Evolutionary conservation across 2,797 vertebrate species (phyloP).

Genomic region (Fistularia commersonii): DNA sequence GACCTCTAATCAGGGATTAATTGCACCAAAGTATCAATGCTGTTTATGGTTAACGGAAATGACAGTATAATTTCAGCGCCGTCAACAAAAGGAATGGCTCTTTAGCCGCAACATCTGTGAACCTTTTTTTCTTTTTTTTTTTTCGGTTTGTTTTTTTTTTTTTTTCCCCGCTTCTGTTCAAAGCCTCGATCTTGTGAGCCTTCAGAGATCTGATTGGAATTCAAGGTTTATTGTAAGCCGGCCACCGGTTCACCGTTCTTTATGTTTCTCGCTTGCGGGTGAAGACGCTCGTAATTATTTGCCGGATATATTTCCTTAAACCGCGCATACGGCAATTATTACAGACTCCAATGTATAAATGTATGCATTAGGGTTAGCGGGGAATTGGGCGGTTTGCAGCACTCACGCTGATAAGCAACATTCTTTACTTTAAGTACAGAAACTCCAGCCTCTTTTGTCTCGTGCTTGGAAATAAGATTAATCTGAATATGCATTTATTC

Average conservation of each 20-base stretch:
- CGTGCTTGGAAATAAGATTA: conserved; percentile 27
- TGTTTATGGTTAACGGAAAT: conserved; percentile 24
- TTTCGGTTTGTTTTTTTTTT: conserved; percentile 29
- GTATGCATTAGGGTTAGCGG: no score
- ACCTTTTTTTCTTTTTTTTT: conserved; percentile 35
- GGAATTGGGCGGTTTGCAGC: no score
- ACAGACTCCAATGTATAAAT: no score
- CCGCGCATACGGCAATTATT: no score
- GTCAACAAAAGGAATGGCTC: conserved; percentile 18
- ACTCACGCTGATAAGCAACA: conserved; percentile 12
- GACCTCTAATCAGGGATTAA: conserved; percentile 56
- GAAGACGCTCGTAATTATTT: no score
- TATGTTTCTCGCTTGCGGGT: no score
- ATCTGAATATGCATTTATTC: conserved; percentile 39
- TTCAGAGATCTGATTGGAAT: background rate
- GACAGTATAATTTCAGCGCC: conserved; percentile 32
- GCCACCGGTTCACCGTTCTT: no score
- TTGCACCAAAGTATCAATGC: conserved; percentile 33
- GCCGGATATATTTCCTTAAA: no score
- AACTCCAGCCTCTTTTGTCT: conserved; percentile 28
- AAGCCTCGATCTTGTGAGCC: background rate
- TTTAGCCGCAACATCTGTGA: conserved; percentile 16
- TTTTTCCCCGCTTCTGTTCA: background rate
- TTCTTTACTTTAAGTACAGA: no score
- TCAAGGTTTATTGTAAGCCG: background rate